phyloP scores from a whole-genome alignment of 2,797 vertebrate genomes.

The Triplophysa yarkandensis region DNA sequence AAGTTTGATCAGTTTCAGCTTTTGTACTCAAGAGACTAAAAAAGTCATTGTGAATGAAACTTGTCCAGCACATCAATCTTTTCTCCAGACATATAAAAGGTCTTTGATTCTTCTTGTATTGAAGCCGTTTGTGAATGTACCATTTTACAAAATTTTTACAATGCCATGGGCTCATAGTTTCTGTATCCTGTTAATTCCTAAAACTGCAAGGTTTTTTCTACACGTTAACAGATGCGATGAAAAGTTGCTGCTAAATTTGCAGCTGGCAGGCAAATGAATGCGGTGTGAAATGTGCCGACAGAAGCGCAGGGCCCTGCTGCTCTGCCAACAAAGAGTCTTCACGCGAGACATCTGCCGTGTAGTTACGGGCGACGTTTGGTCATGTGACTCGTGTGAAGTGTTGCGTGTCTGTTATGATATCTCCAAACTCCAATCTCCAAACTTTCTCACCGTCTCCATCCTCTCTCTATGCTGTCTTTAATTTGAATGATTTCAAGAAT shows the following conservation, averaged over 20 bases:
- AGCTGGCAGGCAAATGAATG: constrained; percentile 94
- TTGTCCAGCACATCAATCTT: no score
- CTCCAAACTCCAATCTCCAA: constrained; percentile 46
- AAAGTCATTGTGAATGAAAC: no score
- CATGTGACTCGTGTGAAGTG: constrained; percentile 74
- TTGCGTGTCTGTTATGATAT: constrained; percentile 67
- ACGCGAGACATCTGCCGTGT: constrained; percentile 92
- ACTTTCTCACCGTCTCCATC: constrained; percentile 31
- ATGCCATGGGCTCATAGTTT: not conserved
- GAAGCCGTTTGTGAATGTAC: not conserved
- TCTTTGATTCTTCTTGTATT: no score
- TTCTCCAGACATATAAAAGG: no score
- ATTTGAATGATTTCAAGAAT: constrained; percentile 67
- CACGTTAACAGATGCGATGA: constrained; percentile 69
- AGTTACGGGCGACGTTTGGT: constrained; percentile 88
- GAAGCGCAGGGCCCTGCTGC: constrained; percentile 91
- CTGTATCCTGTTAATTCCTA: constrained; percentile 72
- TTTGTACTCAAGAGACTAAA: no score
- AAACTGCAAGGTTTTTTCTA: constrained; percentile 64
- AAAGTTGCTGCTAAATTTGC: constrained; percentile 80
- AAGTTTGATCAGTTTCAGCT: no score
- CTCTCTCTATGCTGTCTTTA: constrained; percentile 44
- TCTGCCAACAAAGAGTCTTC: constrained; percentile 87
- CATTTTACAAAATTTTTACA: not conserved
- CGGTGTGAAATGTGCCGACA: constrained; percentile 87